Evolutionary conservation across 2,888 invertebrate genomes (phyloP).

Genomic region (Andrena marginata): DNA sequence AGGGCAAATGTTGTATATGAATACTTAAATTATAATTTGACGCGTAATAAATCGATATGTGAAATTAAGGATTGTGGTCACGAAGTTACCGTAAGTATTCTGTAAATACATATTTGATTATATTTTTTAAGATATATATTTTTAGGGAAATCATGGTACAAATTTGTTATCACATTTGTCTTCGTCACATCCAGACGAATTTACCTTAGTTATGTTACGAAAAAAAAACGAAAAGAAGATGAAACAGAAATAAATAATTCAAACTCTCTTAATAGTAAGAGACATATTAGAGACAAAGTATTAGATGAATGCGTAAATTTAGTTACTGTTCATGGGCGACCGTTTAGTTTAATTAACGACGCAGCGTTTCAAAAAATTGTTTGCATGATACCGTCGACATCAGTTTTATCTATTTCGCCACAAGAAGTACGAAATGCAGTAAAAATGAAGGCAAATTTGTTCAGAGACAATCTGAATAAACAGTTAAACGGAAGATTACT

Average conservation of each 20-base stretch:
- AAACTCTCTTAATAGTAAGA: neutral
- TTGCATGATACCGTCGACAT: neutral
- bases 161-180: no score
- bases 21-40: no score
- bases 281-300: neutral
- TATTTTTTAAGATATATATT: no score
- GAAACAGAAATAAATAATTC: neutral
- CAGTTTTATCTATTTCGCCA: neutral
- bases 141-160: no score
- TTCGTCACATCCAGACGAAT: neutral
- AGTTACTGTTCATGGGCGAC: neutral
- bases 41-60: no score
- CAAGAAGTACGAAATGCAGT: neutral
- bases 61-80: no score
- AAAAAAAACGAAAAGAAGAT: neutral
- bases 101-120: no score
- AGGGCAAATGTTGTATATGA: no score
- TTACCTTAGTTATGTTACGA: neutral
- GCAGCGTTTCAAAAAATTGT: neutral
- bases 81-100: no score
- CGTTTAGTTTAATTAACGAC: conserved; percentile 2
- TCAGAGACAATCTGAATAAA: neutral
- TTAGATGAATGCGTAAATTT: neutral
- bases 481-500: neutral
- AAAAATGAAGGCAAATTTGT: neutral